A percentile compares a stretch with the other conserved stretches of the same genome.
Evolutionary conservation across 2,113 vertebrate genomes (phyloP).

Genomic region (Eulacestoma nigropectus): DNA sequence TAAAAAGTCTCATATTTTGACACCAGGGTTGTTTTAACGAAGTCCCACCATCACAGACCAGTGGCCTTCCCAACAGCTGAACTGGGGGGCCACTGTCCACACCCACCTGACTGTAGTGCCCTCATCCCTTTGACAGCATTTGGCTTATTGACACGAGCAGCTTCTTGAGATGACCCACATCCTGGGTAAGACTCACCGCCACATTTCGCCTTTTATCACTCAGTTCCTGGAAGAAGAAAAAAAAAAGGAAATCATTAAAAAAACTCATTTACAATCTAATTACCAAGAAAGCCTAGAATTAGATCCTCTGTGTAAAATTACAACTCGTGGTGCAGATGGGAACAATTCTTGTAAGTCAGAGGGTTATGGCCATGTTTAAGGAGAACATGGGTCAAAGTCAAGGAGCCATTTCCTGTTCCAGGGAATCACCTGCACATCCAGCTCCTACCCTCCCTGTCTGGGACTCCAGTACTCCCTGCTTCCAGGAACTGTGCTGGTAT

Average conservation of each 20-base stretch:
- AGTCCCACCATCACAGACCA: not conserved
- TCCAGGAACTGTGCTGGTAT: not conserved
- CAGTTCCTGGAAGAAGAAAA: slow-evolving; percentile 73
- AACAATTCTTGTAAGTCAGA: not conserved
- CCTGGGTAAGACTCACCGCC: slow-evolving; percentile 85
- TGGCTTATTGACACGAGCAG: slow-evolving; percentile 84
- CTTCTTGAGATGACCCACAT: slow-evolving; percentile 87
- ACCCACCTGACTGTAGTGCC: slow-evolving; percentile 73
- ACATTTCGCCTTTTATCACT: slow-evolving; percentile 82
- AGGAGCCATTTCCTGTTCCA: not conserved
- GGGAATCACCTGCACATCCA: not conserved
- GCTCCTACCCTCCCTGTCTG: not conserved
- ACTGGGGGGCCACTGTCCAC: not conserved
- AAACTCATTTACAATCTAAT: slow-evolving; percentile 41
- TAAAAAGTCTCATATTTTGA: not conserved
- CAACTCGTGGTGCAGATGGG: not conserved
- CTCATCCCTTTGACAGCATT: slow-evolving; percentile 84
- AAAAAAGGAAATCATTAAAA: not conserved
- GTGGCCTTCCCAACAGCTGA: not conserved
- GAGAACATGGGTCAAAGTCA: not conserved
- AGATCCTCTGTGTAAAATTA: not conserved
- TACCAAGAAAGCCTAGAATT: slow-evolving; percentile 25
- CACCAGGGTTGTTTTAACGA: not conserved
- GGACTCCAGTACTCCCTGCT: not conserved
- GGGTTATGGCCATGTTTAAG: not conserved